Base-by-base conservation (phyloP, 2,888 invertebrate genomes). In the Malthinus flaveolus region DNA sequence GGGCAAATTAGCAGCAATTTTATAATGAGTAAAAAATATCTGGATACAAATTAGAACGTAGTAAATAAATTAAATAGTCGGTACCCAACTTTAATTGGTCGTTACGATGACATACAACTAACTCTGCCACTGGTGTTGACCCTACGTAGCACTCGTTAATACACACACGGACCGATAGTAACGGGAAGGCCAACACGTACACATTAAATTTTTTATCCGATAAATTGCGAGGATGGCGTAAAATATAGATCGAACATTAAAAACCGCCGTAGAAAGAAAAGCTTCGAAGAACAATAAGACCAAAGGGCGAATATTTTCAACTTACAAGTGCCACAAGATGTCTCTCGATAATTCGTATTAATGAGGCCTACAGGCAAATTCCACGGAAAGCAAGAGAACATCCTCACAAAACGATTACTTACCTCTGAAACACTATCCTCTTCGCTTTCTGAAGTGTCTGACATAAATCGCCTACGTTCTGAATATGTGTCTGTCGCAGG, bases 381-480 rank as follows among this genome's bases (percentile, higher is more conserved):
- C 64, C 67, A 68, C 66, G 64, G 65, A 68, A 70, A 71, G 71
- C 68, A 72, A 70, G 67, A 61, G 68, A 72, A 65, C 61, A 66
- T 65, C 63, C 61, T 64, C 68, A 65, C 55, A 66, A 72, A 69
- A 67, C 66, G 65, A 67, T 66, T 63, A 76, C 82, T 87, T 88
- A 95, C 95, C 93, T 95, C 95, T 76, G 94, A 95, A 80, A 93
- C 93, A 82, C 95, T 95, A 81, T 95, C 95, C 83, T 95, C 95
- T 81, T 95, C 95, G 81, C 94, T 95, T 84, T 93, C 95, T 76
- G 95, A 95, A 80, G 94, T 88, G 85, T 94, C 94, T 81, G 92
- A 90, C 85, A 93, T 92, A 86, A 88, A 91, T 84, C 90, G 90
- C 78, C 90, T 89, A 79, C 89, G 91, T 79, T 90, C 91, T 78